Conservation (phyloP, 1,140 invertebrate species). For the Phenacoccus solenopsis region DNA sequence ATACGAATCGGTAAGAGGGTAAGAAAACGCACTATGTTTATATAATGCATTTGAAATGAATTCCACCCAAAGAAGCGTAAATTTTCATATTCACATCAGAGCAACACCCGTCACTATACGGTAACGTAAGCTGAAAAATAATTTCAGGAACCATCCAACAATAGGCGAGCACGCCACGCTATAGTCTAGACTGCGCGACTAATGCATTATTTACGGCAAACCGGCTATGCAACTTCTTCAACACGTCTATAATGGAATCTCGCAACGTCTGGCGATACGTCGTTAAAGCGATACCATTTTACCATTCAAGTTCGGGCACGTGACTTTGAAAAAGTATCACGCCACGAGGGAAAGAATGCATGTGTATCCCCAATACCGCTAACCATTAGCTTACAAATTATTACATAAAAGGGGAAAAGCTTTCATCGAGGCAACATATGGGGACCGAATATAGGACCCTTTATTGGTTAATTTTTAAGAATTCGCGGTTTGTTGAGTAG, state of each 20-base stretch:
- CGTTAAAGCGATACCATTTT: background rate
- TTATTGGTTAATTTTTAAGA: background rate
- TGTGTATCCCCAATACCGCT: background rate
- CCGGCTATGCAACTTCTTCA: background rate
- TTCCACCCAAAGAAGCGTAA: too few relatives aligned
- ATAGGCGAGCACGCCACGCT: too few relatives aligned
- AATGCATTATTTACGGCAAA: background rate
- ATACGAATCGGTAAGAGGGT: too few relatives aligned
- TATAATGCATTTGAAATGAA: too few relatives aligned
- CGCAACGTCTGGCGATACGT: background rate
- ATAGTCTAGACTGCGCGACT: too few relatives aligned
- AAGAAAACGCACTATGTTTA: too few relatives aligned
- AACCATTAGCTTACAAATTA: background rate
- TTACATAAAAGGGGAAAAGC: background rate
- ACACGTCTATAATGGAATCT: background rate
- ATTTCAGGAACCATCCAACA: too few relatives aligned
- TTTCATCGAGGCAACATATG: background rate
- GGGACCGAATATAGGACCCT: background rate
- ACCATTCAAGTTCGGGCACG: background rate
- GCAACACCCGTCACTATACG: too few relatives aligned
- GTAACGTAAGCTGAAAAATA: too few relatives aligned
- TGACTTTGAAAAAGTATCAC: background rate
- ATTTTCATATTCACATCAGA: too few relatives aligned
- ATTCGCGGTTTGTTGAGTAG: background rate
- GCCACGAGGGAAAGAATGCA: background rate